Conservation (phyloP, 1,140 invertebrate species). For the Matsumurasca onukii region DNA sequence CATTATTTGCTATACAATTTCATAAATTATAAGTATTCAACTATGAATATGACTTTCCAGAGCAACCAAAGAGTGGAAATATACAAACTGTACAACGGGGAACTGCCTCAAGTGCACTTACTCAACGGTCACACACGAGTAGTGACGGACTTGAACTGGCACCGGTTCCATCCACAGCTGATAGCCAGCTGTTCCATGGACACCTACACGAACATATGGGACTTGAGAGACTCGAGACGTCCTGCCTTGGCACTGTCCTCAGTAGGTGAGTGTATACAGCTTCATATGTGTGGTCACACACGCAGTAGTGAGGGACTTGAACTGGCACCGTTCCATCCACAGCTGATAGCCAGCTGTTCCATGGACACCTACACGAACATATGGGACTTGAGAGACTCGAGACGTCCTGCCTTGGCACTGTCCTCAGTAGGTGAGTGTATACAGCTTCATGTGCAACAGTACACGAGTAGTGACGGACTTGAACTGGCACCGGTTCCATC, state of each 20-base stretch:
- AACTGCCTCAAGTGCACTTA: conserved; percentile 68
- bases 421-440: conserved; percentile 74
- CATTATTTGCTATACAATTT: too few species aligned
- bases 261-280: conserved; percentile 64
- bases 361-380: conserved; percentile 92
- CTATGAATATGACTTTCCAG: too few species aligned
- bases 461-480: too few species aligned
- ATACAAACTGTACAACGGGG: conserved; percentile 67
- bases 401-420: conserved; percentile 76
- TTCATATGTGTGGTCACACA: too few species aligned
- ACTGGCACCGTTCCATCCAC: conserved; percentile 89
- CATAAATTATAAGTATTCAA: too few species aligned
- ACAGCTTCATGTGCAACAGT: too few species aligned
- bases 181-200: conserved; percentile 93
- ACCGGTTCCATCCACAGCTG: conserved; percentile 82
- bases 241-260: conserved; percentile 79
- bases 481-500: too few species aligned
- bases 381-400: conserved; percentile 87
- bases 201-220: conserved; percentile 92
- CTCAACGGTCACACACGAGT: conserved; percentile 83
- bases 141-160: conserved; percentile 93
- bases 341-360: conserved; percentile 87
- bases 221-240: conserved; percentile 80
- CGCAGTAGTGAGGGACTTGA: conserved; percentile 87
- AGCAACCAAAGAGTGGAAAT: conserved; percentile 85